Evolutionary conservation across 2,797 vertebrate species (phyloP).

Genomic region (Callimico goeldii): DNA sequence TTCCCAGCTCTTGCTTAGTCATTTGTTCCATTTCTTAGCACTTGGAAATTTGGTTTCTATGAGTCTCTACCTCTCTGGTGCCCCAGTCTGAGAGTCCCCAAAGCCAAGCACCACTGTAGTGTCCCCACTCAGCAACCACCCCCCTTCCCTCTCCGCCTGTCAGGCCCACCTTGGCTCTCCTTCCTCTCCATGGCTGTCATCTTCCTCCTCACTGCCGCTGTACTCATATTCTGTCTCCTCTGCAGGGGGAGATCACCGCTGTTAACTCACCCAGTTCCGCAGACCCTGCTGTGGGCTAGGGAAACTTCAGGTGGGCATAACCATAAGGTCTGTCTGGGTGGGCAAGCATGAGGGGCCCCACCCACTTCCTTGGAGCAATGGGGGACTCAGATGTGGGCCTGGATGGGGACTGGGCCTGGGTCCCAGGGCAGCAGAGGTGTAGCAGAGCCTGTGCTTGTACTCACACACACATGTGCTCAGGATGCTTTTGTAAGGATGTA

Average conservation of each 20-base stretch:
- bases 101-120: neutral
- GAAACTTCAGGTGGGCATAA: slow-evolving; percentile 10
- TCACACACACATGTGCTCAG: neutral
- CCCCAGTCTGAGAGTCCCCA: neutral
- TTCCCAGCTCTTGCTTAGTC: neutral
- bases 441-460: fast-evolving
- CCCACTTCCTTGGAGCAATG: neutral
- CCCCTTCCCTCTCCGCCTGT: neutral
- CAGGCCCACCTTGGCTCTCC: slow-evolving; percentile 92
- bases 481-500: neutral
- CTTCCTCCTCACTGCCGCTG: slow-evolving; percentile 96
- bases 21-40: neutral
- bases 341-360: neutral
- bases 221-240: slow-evolving; percentile 97
- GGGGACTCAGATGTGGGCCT: neutral
- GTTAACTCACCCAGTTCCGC: neutral
- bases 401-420: neutral
- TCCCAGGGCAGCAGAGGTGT: fast-evolving
- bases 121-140: neutral
- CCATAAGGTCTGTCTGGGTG: neutral
- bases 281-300: slow-evolving; percentile 31
- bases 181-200: slow-evolving; percentile 93
- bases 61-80: neutral
- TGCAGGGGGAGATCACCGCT: slow-evolving; percentile 72
- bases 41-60: neutral